A percentile compares a stretch with the other conserved stretches of the same genome.
phyloP scores from a whole-genome alignment of 2,888 invertebrate genomes.

The Meiosimyza decipiens region DNA sequence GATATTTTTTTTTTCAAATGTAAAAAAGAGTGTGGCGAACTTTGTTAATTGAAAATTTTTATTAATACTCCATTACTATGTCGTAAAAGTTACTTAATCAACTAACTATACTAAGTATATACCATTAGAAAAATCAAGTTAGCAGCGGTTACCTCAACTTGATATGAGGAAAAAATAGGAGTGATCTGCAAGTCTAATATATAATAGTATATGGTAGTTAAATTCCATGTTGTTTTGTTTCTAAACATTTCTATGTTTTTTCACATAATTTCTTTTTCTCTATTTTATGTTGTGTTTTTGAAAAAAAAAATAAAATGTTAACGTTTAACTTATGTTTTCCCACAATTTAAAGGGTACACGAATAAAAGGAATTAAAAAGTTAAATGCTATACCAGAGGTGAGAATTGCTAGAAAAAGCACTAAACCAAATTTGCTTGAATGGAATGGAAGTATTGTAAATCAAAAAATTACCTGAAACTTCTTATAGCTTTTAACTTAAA shows the following conservation, averaged over 20 bases:
- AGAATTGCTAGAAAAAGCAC: slow-evolving; percentile 48
- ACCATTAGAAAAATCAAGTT: too few relatives aligned
- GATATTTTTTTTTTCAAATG: too few relatives aligned
- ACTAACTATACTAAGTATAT: too few relatives aligned
- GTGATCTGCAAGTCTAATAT: too few relatives aligned
- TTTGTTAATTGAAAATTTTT: too few relatives aligned
- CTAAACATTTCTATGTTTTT: slow-evolving; percentile 31
- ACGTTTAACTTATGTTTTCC: slow-evolving; percentile 39
- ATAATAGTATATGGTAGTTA: background rate
- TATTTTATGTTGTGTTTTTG: slow-evolving; percentile 45
- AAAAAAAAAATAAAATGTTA: slow-evolving; percentile 42
- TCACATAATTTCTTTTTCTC: slow-evolving; percentile 42
- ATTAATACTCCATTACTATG: too few relatives aligned
- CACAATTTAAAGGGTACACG: slow-evolving; percentile 59
- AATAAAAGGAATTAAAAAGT: slow-evolving; percentile 62
- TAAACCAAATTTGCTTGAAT: background rate
- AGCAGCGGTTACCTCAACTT: too few relatives aligned
- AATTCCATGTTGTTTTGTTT: slow-evolving; percentile 21
- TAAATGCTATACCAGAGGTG: slow-evolving; percentile 66
- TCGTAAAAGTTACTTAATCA: too few relatives aligned
- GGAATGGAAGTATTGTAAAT: slow-evolving; percentile 1
- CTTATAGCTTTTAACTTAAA: background rate
- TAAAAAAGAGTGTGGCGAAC: too few relatives aligned
- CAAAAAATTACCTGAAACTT: slow-evolving; percentile 10
- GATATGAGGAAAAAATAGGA: too few relatives aligned